phyloP scores from a whole-genome alignment of 2,888 invertebrate species.

The Leptopilina drosophilae region DNA sequence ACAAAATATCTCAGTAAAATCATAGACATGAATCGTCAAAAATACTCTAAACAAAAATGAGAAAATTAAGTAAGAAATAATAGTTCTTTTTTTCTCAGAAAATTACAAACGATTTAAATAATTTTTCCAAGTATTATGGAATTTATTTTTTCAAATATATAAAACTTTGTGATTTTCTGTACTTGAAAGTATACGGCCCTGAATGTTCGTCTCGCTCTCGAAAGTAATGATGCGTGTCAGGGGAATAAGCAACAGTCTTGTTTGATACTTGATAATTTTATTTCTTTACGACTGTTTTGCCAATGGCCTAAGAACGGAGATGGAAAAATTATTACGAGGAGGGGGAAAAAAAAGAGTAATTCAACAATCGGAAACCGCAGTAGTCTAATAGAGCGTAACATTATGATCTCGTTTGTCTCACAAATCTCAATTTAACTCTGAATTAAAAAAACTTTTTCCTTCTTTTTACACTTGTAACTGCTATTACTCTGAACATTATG shows the following conservation, averaged over 20 bases:
- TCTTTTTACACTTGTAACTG: background rate
- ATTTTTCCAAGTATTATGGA: too few relatives aligned
- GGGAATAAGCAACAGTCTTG: constrained; percentile 6
- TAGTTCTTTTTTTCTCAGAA: too few relatives aligned
- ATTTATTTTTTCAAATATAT: too few relatives aligned
- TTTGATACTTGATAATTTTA: constrained; percentile 19
- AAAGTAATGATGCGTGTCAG: constrained; percentile 24
- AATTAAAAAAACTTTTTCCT: background rate
- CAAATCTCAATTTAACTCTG: background rate
- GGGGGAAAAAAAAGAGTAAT: background rate
- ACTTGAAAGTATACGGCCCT: constrained; percentile 2
- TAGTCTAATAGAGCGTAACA: constrained; percentile 20
- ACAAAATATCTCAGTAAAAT: too few relatives aligned
- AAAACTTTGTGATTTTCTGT: background rate
- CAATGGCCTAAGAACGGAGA: background rate
- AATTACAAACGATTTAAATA: too few relatives aligned
- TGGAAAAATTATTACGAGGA: background rate
- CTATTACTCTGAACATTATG: background rate
- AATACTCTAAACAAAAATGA: too few relatives aligned
- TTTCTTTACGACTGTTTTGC: constrained; percentile 18
- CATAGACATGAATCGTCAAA: too few relatives aligned
- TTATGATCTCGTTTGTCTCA: constrained; percentile 11
- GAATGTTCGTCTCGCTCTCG: constrained; percentile 36
- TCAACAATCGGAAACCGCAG: constrained; percentile 17
- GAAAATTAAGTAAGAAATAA: too few relatives aligned